Base-by-base conservation (phyloP, 2,113 vertebrate species). In the Campylorhamphus procurvoides region DNA sequence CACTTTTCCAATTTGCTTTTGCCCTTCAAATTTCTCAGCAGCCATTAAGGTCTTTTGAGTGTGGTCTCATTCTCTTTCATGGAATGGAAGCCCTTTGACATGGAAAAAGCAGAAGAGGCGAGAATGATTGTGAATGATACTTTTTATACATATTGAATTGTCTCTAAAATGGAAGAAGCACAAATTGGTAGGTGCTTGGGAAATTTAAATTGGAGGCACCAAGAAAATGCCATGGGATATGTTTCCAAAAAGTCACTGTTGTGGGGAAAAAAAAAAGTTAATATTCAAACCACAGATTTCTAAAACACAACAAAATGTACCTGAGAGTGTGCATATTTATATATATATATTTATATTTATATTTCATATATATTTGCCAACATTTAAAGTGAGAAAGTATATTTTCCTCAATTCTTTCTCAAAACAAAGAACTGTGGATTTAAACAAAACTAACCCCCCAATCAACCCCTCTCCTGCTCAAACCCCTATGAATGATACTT, bases 261-360 rank as follows among this genome's bases (percentile, higher is more conserved):
- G 85, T 84, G 95, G 90, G 58, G 82, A 90, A 88, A 96, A 95
- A 86, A 76, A 46, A 81, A 92, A 69, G 91, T 83, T 85, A 91
- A 91, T 96, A 96, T 56, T 94, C 88, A 98, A 98, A 97, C 92
- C 98, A 98, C 95, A 94, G 96, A 98, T 93, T 97, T 96, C 97
- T 96, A 97, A 97, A 97, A 97, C 95, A 96, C 94, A 96, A 97
- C 94, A 97, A 95, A 96, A 97, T 96, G 96, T 97, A 98, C 98
- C 98, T 98, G 98, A 98, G 98, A 97, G 97, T 95, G 95, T 96
- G 88, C 96, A 96, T 97, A 96, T 97, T 96, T 94, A 77, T 97
- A 92, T 96, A 83, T 96, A 49, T 92, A 94, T 96, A 94, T 94
- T 92, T 90, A 93, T 95, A 94, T 86, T 78, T 44, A 44, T 44